Evolutionary conservation across 2,888 invertebrate genomes (phyloP), one percentile per base, ranked within the genome.

Genomic region (Amorpha juglandis): DNA sequence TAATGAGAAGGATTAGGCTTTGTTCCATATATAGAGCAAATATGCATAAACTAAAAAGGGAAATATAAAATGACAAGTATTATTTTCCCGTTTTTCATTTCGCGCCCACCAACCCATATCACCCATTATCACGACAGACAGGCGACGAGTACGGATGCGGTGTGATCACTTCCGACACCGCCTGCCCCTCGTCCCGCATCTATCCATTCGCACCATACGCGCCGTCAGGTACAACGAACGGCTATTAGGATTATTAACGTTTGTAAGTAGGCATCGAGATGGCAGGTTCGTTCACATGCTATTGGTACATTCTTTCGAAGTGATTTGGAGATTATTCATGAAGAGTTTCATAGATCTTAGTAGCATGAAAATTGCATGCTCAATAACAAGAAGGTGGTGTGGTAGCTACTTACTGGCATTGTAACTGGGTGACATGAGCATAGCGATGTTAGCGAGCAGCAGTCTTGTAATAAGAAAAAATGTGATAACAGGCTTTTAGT

Each of bases 151-250:
- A 19, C 58, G 58, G 58, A 58, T 58, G 42, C 19, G 42, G 19
- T 58, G 12, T 58, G 58, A 42, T 42, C 58, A 42, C 12, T 19
- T 38, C 58, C 58, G 38, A 38, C 19, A 7, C 12, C 42, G 2
- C 55, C 4, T 45, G 45, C 14, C n/a, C 53, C 14, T 16, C 38
- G 8, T 19, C 19, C 38, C 58, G 12, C 42, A 11, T 58, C n/a
- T 9, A 1, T 35, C 35, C 35, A 55, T 58, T 58, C 42, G 16
- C 16, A 19, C 58, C 19, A 12, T 16, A 38, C 58, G 58, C 11
- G 38, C 58, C 58, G 58, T 42, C 58, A 58, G 58, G 58, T 58
- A 58, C 55, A 58, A 58, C 42, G 58, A 42, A 58, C 19, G 42
- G 38, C 42, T 58, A 58, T 58, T 58, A 58, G 42, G 58, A 42